Conservation (phyloP, 1,140 invertebrate genomes). For the Daktulosphaira vitifoliae region DNA sequence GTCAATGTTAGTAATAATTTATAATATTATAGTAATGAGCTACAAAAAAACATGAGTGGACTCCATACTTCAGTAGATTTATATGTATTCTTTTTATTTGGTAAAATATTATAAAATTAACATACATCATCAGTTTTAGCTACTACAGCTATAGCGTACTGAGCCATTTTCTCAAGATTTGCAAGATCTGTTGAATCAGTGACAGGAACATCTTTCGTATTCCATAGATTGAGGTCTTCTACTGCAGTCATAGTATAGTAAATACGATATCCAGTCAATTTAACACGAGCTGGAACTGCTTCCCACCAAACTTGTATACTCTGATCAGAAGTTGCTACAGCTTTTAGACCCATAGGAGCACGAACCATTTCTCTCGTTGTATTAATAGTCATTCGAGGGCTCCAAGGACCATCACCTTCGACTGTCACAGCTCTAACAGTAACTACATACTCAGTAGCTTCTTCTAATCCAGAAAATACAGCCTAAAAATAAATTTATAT, state of each 20-base stretch:
- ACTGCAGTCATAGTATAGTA: conserved; percentile 89
- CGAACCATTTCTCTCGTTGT: conserved; percentile 83
- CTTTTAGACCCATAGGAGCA: conserved; percentile 81
- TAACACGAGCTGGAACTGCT: conserved; percentile 70
- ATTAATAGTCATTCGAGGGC: conserved; percentile 69
- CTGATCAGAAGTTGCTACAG: conserved; percentile 83
- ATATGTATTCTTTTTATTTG: too few species aligned
- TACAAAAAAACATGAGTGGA: too few species aligned
- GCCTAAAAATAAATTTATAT: conserved; percentile 46
- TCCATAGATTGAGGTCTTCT: conserved; percentile 86
- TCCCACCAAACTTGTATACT: conserved; percentile 95
- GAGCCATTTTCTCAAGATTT: conserved; percentile 80
- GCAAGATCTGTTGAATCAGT: conserved; percentile 84
- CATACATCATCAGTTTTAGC: conserved; percentile 53
- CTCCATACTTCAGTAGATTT: too few species aligned
- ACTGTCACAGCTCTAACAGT: conserved; percentile 84
- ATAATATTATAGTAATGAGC: too few species aligned
- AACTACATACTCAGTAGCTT: conserved; percentile 92
- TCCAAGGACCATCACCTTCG: conserved; percentile 81
- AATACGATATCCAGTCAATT: conserved; percentile 77
- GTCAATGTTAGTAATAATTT: too few species aligned
- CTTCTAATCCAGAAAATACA: conserved; percentile 86
- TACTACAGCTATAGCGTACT: conserved; percentile 87
- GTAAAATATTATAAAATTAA: too few species aligned
- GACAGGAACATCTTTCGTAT: conserved; percentile 69